Evolutionary conservation across 2,888 invertebrate genomes (phyloP).

Genomic region (Tetranychus piercei): DNA sequence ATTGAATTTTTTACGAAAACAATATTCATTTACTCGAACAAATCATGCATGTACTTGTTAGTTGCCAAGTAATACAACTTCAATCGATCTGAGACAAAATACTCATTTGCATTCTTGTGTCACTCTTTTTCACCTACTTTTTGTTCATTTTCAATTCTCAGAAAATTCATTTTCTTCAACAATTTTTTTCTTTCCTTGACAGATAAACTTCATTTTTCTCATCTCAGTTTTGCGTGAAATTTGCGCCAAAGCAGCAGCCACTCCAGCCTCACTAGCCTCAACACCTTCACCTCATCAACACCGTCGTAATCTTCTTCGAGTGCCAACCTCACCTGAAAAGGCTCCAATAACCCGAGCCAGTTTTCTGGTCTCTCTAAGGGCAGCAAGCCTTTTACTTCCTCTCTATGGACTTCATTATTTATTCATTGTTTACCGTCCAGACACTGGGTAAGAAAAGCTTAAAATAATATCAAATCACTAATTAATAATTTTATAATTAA

Average conservation of each 20-base stretch:
- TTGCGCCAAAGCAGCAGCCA: conserved; percentile 1
- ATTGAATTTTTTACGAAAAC: too few relatives aligned
- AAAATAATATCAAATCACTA: neutral
- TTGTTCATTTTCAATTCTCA: too few relatives aligned
- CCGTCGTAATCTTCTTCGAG: conserved; percentile 10
- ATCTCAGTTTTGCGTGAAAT: conserved; percentile 8
- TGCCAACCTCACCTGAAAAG: conserved; percentile 3
- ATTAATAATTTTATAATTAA: too few relatives aligned
- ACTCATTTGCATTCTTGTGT: too few relatives aligned
- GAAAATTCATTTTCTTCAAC: neutral
- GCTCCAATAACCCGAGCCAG: conserved; percentile 7
- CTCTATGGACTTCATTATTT: conserved; percentile 23
- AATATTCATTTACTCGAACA: too few relatives aligned
- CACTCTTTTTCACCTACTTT: too few relatives aligned
- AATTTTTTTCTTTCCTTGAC: neutral
- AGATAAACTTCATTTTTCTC: conserved; percentile 5
- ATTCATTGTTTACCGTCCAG: conserved; percentile 21
- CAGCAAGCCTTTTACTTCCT: conserved; percentile 20
- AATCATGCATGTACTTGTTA: too few relatives aligned
- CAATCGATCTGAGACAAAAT: too few relatives aligned
- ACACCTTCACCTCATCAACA: conserved; percentile 9
- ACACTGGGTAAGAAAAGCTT: conserved; percentile 17
- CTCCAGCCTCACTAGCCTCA: neutral
- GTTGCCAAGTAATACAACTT: too few relatives aligned
- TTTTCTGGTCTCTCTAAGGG: conserved; percentile 20